Evolutionary conservation across 2,113 vertebrate species (phyloP).

Genomic region (Camelus dromedarius): DNA sequence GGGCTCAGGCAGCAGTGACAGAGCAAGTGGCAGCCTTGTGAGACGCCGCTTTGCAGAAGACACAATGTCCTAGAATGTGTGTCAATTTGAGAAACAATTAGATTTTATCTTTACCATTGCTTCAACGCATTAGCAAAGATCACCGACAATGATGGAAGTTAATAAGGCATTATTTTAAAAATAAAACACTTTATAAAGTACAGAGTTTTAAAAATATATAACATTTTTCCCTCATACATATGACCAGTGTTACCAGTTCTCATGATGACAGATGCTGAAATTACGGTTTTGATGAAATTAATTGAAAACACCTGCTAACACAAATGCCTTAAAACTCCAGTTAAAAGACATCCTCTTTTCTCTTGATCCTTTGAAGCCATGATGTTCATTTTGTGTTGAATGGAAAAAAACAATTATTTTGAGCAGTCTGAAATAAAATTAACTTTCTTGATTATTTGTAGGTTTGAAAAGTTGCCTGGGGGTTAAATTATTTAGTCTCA

Average conservation of each 20-base stretch:
- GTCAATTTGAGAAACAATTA: not conserved
- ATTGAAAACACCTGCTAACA: slow-evolving; percentile 54
- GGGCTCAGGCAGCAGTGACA: not conserved
- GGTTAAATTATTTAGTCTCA: slow-evolving; percentile 78
- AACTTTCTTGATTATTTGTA: slow-evolving; percentile 25
- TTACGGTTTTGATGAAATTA: not conserved
- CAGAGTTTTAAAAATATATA: not conserved
- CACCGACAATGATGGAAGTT: not conserved
- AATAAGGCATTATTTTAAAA: not conserved
- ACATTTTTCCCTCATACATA: not conserved
- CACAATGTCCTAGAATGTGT: not conserved
- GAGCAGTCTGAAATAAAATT: slow-evolving; percentile 32
- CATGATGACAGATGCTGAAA: not conserved
- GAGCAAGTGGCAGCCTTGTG: rapidly evolving
- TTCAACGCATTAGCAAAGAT: not conserved
- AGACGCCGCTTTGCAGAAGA: not conserved
- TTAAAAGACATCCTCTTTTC: not conserved
- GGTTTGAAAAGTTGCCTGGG: slow-evolving; percentile 86
- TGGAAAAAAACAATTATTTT: not conserved
- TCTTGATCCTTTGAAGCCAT: slow-evolving; percentile 18
- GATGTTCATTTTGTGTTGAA: slow-evolving; percentile 17
- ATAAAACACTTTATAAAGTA: not conserved
- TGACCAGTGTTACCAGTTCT: not conserved
- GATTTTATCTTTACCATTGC: not conserved
- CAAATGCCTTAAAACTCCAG: slow-evolving; percentile 9